Percentiles rank a stretch among this genome's conserved stretches.
These are phyloP conservation scores for Diploptera punctata DNA, from an alignment of 2,888 invertebrate genomes.

Conservation along the genomic window DNA sequence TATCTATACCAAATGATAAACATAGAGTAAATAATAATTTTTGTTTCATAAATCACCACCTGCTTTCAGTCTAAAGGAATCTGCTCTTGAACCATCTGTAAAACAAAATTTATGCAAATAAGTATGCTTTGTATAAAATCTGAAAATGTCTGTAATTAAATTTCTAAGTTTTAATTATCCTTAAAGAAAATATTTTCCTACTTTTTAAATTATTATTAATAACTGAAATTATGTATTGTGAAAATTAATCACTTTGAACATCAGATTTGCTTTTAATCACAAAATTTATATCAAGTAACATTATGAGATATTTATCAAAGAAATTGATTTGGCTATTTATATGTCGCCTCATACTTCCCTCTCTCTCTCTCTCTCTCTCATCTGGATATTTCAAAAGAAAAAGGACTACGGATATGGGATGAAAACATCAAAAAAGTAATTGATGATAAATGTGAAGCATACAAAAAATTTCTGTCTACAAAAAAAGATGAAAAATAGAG, in stretches of 20 bases:
- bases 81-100: slow-evolving; percentile 48
- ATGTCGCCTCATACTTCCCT: too few relatives aligned
- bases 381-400: too few relatives aligned
- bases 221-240: not conserved
- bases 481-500: too few relatives aligned
- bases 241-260: not conserved
- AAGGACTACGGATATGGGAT: too few relatives aligned
- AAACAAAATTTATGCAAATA: slow-evolving; percentile 1
- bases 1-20: not conserved
- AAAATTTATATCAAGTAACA: too few relatives aligned
- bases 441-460: too few relatives aligned
- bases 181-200: not conserved
- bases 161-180: not conserved
- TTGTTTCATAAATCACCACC: not conserved
- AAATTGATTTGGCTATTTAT: too few relatives aligned
- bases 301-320: too few relatives aligned
- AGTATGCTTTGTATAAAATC: not conserved
- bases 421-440: too few relatives aligned
- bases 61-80: slow-evolving; percentile 47
- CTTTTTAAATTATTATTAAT: not conserved
- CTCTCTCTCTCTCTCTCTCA: too few relatives aligned
- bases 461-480: too few relatives aligned
- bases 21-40: not conserved
- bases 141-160: not conserved
- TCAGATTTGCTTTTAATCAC: not conserved